Base-by-base conservation (phyloP, 2,888 invertebrate genomes). In the Lumbricus terrestris region DNA sequence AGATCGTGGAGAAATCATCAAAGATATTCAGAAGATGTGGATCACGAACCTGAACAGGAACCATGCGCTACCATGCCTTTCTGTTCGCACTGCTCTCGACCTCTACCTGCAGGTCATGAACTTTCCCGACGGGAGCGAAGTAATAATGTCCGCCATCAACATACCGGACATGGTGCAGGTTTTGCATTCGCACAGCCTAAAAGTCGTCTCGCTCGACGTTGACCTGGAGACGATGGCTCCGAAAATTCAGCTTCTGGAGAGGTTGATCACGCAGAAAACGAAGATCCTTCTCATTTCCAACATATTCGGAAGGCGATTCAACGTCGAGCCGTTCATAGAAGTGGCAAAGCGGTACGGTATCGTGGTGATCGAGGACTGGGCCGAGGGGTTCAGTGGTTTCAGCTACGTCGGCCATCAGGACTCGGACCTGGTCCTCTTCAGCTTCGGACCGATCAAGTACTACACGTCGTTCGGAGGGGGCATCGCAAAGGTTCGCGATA, bases 91-190 rank as follows among this genome's bases (percentile, higher is more conserved):
- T 47, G 93, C 91, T 15, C 91, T 93, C 6, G 92, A 93, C 82
- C 91, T 93, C 38, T 93, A 89, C 88, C 91, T 93, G 23, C 69
- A 92, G 91, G 93, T 93, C 38, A 93, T 93, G 92, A 92, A 93
- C 47, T 95, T 94, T 91, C 94, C 94, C 11, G 92, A 92, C n/a
- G 94, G 94, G 54, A 94, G 95, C 89, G 95, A 95, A 92, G 92
- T 95, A 90, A 94, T 95, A 89, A 94, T 95, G 94, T 94, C 95
- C 8, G 95, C 95, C 47, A 93, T 95, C 37, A 95, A 95, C 92
- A 95, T 95, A 90, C 95, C 95, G 15, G 94, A 94, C 91, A 94
- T 95, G 94, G 93, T 93, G 0, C 91, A 90, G 5, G 93, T 95
- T 38, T 93, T 95, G 0, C 92, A 92, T 89, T 93, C 93, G 88